phyloP scores from a whole-genome alignment of 2,113 vertebrate genomes.

The Morphnarchus princeps region DNA sequence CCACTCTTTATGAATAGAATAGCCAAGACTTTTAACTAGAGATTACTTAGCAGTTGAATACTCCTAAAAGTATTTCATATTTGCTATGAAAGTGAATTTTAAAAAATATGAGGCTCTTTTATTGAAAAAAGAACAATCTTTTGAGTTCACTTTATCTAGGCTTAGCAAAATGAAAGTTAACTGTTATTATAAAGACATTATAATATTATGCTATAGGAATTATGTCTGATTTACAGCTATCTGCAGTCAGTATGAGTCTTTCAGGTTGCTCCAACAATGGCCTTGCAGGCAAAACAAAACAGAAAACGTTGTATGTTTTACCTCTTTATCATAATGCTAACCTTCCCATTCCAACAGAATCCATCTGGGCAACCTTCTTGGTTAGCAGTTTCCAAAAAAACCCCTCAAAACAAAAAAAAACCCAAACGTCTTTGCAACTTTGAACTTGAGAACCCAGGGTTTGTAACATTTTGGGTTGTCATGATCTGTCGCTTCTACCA shows the following conservation, averaged over 20 bases:
- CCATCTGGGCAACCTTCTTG: not conserved
- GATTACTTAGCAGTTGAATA: not conserved
- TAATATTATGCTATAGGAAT: not conserved
- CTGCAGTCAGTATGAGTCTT: not conserved
- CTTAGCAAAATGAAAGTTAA: not conserved
- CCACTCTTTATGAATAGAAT: not conserved
- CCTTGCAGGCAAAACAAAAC: not conserved
- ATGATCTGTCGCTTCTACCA: not conserved
- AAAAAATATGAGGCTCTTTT: not conserved
- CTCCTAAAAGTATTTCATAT: not conserved
- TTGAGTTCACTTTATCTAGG: not conserved
- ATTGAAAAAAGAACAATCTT: not conserved
- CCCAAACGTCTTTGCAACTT: not conserved
- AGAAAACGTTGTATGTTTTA: not conserved
- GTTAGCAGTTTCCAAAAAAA: not conserved
- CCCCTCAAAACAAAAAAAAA: fast-evolving
- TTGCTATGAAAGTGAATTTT: not conserved
- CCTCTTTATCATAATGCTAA: not conserved
- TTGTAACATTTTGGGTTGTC: not conserved
- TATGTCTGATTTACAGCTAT: not conserved
- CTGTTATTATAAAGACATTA: not conserved
- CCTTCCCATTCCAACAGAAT: not conserved
- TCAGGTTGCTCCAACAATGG: not conserved
- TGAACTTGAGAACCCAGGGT: not conserved
- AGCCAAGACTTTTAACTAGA: not conserved